Conservation (phyloP, 2,888 invertebrate genomes). For the Oxycera nigricornis region DNA sequence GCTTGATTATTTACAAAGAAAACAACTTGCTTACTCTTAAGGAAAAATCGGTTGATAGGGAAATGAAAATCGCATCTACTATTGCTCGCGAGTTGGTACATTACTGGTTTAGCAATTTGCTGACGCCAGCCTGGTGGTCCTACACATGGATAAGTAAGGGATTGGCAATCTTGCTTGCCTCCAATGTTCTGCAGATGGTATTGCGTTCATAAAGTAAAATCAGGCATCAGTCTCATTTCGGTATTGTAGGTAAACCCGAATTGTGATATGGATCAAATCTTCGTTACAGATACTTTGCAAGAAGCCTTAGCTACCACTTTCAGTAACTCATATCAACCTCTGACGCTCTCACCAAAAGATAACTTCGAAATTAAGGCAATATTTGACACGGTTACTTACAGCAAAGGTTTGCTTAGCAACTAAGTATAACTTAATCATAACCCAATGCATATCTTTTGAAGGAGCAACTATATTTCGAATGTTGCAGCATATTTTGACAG, state of each 20-base stretch:
- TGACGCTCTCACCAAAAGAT: not conserved
- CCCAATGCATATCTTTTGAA: slow-evolving; percentile 50
- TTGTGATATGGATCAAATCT: not conserved
- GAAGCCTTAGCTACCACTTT: not conserved
- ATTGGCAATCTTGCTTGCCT: slow-evolving; percentile 66
- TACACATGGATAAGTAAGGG: slow-evolving; percentile 74
- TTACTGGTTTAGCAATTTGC: slow-evolving; percentile 77
- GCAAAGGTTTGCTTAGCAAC: not conserved
- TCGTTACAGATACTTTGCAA: not conserved
- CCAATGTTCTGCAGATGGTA: slow-evolving; percentile 32
- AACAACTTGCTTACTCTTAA: slow-evolving; percentile 47
- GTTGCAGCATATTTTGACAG: slow-evolving; percentile 82
- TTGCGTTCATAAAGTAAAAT: not conserved
- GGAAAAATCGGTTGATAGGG: not conserved
- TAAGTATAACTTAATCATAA: not conserved
- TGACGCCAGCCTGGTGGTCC: slow-evolving; percentile 71
- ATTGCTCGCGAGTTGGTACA: slow-evolving; percentile 68
- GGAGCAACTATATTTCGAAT: slow-evolving; percentile 71
- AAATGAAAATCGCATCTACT: not conserved
- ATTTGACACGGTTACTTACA: not conserved
- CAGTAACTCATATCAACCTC: not conserved
- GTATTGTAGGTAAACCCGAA: not conserved
- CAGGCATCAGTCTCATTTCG: not conserved
- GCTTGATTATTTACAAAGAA: slow-evolving; percentile 78
- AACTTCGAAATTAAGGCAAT: not conserved